phyloP scores from a whole-genome alignment of 2,888 invertebrate genomes.

The Ariolimax columbianus region DNA sequence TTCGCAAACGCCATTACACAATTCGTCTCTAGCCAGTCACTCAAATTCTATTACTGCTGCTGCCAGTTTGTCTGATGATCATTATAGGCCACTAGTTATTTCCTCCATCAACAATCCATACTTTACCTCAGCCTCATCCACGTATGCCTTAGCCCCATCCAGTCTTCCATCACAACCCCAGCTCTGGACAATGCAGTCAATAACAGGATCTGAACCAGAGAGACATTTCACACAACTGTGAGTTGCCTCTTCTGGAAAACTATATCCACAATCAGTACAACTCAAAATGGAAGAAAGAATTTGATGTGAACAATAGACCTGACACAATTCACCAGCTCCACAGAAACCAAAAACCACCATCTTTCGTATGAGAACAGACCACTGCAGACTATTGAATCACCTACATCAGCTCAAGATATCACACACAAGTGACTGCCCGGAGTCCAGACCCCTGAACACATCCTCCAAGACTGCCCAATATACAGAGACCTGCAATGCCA shows the following conservation, averaged over 20 bases:
- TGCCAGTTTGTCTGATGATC: conserved; percentile 56
- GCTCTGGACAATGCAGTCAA: neutral
- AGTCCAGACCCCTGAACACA: too few species aligned
- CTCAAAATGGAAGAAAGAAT: too few species aligned
- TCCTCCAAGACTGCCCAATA: too few species aligned
- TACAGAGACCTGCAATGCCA: too few species aligned
- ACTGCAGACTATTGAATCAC: too few species aligned
- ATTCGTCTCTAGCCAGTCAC: neutral
- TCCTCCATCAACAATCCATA: conserved; percentile 69
- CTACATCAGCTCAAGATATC: too few species aligned
- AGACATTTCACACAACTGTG: conserved; percentile 9
- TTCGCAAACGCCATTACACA: conserved; percentile 25
- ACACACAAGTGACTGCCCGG: too few species aligned
- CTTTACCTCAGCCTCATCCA: conserved; percentile 56
- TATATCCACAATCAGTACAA: too few species aligned
- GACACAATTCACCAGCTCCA: too few species aligned
- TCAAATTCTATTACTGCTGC: neutral
- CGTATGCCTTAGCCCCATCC: conserved; percentile 39
- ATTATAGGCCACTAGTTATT: conserved; percentile 66
- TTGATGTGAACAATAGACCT: too few species aligned
- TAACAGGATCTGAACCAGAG: neutral
- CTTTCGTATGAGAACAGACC: too few species aligned
- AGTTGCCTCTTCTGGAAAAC: neutral
- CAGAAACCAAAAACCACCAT: too few species aligned
- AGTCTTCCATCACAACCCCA: neutral